A percentile compares a stretch with the other conserved stretches of the same genome.
These are phyloP conservation scores for Proisotoma minuta DNA, from an alignment of 2,888 invertebrate genomes.

Conservation along the genomic window DNA sequence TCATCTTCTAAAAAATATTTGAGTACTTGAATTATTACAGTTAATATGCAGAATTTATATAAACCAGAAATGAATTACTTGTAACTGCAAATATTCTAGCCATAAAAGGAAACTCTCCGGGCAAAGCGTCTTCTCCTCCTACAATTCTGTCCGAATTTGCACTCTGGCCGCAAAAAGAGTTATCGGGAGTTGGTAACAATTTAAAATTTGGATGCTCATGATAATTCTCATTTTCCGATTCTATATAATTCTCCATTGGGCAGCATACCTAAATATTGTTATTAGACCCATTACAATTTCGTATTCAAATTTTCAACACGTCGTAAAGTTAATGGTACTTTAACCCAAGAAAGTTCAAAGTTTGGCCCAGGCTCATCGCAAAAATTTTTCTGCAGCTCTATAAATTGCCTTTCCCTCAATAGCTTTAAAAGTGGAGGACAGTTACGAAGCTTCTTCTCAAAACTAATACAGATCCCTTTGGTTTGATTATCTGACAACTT, in stretches of 20 bases:
- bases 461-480: slow-evolving; percentile 29
- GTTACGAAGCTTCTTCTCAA: slow-evolving; percentile 19
- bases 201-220: slow-evolving; percentile 28
- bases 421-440: slow-evolving; percentile 21
- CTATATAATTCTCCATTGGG: slow-evolving; percentile 25
- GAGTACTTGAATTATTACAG: neutral
- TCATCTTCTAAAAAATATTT: slow-evolving; percentile 3
- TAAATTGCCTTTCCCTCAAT: slow-evolving; percentile 24
- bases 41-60: neutral
- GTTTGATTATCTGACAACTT: neutral
- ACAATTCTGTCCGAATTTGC: slow-evolving; percentile 29
- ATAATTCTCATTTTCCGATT: slow-evolving; percentile 14
- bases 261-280: slow-evolving; percentile 36
- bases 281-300: neutral
- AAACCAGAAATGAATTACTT: slow-evolving; percentile 10
- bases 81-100: slow-evolving; percentile 33
- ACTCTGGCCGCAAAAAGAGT: slow-evolving; percentile 23
- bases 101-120: slow-evolving; percentile 43
- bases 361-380: slow-evolving; percentile 17
- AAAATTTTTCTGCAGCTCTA: slow-evolving; percentile 15
- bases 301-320: neutral
- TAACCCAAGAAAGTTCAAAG: slow-evolving; percentile 4
- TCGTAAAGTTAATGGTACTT: neutral
- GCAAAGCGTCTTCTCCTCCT: slow-evolving; percentile 28
- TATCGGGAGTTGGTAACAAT: slow-evolving; percentile 22